These are phyloP conservation scores for Ommatoiulus sabulosus DNA, from an alignment of 2,888 invertebrate genomes.

Conservation along the genomic window DNA sequence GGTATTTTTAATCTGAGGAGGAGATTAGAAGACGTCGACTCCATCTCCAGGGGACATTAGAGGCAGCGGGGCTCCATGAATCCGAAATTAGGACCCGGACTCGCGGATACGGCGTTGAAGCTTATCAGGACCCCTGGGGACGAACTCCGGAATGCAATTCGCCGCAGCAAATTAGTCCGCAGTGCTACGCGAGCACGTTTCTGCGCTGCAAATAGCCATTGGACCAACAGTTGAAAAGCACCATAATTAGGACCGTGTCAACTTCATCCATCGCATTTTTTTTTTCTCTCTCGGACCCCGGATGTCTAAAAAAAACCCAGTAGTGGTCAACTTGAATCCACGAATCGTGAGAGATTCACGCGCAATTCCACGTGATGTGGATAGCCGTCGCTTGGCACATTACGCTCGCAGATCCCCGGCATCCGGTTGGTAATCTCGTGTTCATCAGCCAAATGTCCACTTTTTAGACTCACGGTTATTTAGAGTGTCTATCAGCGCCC, in stretches of 20 bases:
- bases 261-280: neutral
- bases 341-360: no score
- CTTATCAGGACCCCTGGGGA: neutral
- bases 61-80: neutral
- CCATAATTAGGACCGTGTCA: neutral
- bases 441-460: no score
- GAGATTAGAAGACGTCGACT: neutral
- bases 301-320: neutral
- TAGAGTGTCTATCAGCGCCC: no score
- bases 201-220: neutral
- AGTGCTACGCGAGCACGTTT: neutral
- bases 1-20: constrained; percentile 22
- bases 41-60: neutral
- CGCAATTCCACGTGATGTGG: no score
- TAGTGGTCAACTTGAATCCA: no score
- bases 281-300: neutral
- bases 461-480: no score
- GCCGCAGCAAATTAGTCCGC: neutral
- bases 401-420: no score
- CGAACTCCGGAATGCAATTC: neutral
- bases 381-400: no score
- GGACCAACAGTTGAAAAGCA: neutral
- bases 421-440: no score
- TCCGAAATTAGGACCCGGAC: neutral
- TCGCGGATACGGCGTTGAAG: neutral